Evolutionary conservation across 2,888 invertebrate genomes (phyloP), one percentile per base, ranked within the genome.

Genomic region (Mycalesis mineus): DNA sequence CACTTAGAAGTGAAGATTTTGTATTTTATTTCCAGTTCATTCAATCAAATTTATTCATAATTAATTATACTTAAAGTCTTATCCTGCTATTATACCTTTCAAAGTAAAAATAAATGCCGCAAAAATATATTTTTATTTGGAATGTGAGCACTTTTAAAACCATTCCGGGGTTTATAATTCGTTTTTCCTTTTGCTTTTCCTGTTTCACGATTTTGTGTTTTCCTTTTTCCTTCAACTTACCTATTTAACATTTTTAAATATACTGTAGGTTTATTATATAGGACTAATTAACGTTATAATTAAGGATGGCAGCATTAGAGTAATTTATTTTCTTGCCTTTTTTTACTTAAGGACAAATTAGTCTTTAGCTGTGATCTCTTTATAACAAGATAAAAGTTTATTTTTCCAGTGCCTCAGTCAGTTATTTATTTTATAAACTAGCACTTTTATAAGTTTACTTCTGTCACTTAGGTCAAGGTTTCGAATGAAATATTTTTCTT

Each of bases 1-100:
- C n/a, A 28, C 8, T n/a, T 28, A 28, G 13, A 36, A 47, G 15
- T 13, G 22, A 17, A 29, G 47, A 11, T 22, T 41, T 49, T 45
- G 22, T 15, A 29, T 39, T 29, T 36, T 2, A 47, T 42, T 55
- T 36, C 11, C 42, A 9, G 11, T 49, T 36, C 41, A 49, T 55
- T 48, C 28, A 52, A 40, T 57, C 41, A 47, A 47, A 36, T 52
- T 7, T 39, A 36, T 40, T 41, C 39, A 42, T 36, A 50, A 47
- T 45, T 28, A 28, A 14, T 47, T 22, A 22, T 22, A 22, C 36
- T 28, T 8, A 28, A 36, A 28, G 29, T 17, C 49, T 49, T 37
- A 49, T 37, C 37, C 22, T 28, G 39, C 13, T 14, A 49, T 36
- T 48, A 22, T 39, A 37, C 28, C 28, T 28, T 13, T 41, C 41